A percentile compares a stretch with the other conserved stretches of the same genome.
Conservation (phyloP, 2,113 vertebrate species). For the Phalacrocorax pelagicus region DNA sequence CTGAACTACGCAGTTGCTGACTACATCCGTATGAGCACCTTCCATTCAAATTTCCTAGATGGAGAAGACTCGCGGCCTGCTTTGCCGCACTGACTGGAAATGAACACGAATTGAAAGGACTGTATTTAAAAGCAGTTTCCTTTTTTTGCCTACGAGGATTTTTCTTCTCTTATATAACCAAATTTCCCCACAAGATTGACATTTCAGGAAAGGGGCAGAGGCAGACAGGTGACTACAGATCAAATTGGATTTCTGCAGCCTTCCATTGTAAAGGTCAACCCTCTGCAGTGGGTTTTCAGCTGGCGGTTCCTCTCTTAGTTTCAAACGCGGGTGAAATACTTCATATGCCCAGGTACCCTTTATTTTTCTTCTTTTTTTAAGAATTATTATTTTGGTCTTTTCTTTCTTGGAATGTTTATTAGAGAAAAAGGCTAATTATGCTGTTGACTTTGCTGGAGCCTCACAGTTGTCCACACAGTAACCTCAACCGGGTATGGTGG, state of each 20-base stretch:
- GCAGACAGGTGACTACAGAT: conserved; percentile 75
- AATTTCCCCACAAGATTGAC: conserved; percentile 70
- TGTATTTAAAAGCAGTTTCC: conserved; percentile 10
- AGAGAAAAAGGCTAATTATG: background rate
- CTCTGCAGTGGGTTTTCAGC: conserved; percentile 31
- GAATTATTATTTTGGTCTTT: background rate
- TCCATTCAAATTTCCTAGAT: conserved; percentile 50
- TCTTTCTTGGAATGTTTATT: background rate
- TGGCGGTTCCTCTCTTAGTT: background rate
- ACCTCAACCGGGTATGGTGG: background rate
- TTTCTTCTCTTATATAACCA: conserved; percentile 64
- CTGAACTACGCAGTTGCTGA: conserved; percentile 11
- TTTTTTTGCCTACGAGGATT: conserved; percentile 57
- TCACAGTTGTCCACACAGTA: background rate
- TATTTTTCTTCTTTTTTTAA: background rate
- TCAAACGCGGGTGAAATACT: conserved; percentile 10
- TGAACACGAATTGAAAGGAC: conserved; percentile 38
- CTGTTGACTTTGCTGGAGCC: background rate
- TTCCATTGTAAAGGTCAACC: conserved; percentile 75
- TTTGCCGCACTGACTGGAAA: background rate
- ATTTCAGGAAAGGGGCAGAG: conserved; percentile 70
- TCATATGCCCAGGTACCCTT: background rate
- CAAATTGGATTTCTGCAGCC: conserved; percentile 76
- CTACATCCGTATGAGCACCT: background rate
- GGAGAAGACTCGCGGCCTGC: background rate